Base-by-base conservation (phyloP, 2,113 vertebrate species). In the Fulmarus glacialis region DNA sequence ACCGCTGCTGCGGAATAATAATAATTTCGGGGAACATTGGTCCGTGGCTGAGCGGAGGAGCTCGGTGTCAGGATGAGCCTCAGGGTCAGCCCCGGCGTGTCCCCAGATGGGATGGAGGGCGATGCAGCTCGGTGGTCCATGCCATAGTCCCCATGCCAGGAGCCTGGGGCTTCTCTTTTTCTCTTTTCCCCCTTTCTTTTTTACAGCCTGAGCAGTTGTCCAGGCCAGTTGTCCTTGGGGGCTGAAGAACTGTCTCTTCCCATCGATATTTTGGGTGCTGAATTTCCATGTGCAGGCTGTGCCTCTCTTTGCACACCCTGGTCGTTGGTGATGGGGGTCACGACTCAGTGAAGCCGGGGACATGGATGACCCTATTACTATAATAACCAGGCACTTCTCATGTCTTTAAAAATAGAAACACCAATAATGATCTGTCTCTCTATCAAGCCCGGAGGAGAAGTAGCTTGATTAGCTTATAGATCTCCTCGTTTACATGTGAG, bases 351-450 rank as follows among this genome's bases (percentile, higher is more conserved):
- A 48, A 67, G 26, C 15, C 0, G 4, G 52, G 27, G 38, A 15
- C 60, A 34, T 11, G 2, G 16, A 3, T 43, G 58, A 85, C 62
- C 82, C 74, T 21, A 8, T 8, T 21, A 72, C 74, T 53, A 14
- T 18, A 12, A 48, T 4, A 73, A 16, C 85, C 93, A 14, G 12
- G 50, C 84, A 24, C 32, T 88, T 83, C 48, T 40, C 2, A 0
- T 52, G 11, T 53, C 22, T 55, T 93, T 87, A 89, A 92, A 97
- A 96, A 90, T 67, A 95, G 93, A 81, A 96, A 40, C 68, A 17
- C 45, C 92, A 47, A 38, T 80, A 94, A 58, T 0, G 38, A 86
- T 94, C 79, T 34, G 66, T 90, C 67, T 90, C 68, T 56, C n/a
- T 4, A 13, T 12, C 20, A 8, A 83, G 55, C 82, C 93, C 1